Conservation (phyloP, 2,113 vertebrate species). For the Monopterus albus region DNA sequence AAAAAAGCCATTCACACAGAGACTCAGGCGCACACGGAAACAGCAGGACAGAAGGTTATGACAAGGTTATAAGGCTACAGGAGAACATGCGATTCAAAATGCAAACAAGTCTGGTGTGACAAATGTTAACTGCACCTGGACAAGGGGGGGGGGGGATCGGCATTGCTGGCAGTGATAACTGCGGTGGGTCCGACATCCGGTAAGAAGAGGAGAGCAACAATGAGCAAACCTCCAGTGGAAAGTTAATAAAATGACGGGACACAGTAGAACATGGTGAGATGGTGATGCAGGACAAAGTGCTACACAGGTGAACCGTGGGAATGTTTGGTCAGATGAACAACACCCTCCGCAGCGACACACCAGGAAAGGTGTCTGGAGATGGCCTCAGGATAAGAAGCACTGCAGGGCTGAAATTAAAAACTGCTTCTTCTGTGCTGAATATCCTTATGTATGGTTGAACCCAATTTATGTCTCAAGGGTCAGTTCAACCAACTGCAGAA, state of each 20-base stretch:
- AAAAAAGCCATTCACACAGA: slow-evolving; percentile 29
- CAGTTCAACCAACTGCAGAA: slow-evolving; percentile 18
- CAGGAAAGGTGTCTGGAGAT: slow-evolving; percentile 1
- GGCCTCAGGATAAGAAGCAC: slow-evolving; percentile 15
- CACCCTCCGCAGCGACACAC: slow-evolving; percentile 25
- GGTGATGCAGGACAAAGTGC: neutral
- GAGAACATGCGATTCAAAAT: slow-evolving; percentile 50
- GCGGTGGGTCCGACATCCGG: slow-evolving; percentile 5
- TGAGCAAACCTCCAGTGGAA: slow-evolving; percentile 11
- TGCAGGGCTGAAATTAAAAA: neutral
- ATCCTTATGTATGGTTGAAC: neutral
- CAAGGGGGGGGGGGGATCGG: neutral
- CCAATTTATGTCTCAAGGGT: neutral
- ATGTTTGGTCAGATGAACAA: slow-evolving; percentile 25
- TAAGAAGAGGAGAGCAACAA: neutral
- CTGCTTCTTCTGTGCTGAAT: neutral
- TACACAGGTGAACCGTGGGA: slow-evolving; percentile 20
- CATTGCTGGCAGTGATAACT: neutral
- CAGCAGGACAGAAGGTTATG: slow-evolving; percentile 13
- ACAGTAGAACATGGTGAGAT: neutral
- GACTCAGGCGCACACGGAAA: slow-evolving; percentile 12
- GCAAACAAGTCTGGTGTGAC: slow-evolving; percentile 30
- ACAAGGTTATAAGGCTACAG: slow-evolving; percentile 11
- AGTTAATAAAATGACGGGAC: neutral
- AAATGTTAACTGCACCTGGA: slow-evolving; percentile 23